Conservation (phyloP, 2,888 invertebrate genomes). For the Agrochola lychnidis region DNA sequence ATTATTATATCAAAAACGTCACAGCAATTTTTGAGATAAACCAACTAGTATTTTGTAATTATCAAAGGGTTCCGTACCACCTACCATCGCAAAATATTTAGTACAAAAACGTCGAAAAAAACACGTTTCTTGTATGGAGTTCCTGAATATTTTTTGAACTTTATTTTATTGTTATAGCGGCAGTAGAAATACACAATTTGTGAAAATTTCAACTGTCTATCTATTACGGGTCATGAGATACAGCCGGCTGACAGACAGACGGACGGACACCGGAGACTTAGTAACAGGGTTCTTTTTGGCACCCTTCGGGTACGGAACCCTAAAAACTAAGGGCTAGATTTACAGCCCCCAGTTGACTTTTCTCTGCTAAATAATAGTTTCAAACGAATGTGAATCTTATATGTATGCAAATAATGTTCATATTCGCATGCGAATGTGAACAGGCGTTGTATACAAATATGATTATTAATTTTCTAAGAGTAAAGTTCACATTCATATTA, state of each 20-base stretch:
- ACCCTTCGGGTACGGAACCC: no score
- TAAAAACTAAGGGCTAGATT: not conserved
- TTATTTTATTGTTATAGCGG: no score
- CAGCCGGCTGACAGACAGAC: no score
- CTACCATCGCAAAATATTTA: no score
- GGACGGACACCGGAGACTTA: no score
- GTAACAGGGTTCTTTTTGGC: no score
- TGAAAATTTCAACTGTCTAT: no score
- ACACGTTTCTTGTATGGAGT: no score
- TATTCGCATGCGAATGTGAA: not conserved
- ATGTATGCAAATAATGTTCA: not conserved
- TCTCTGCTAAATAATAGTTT: not conserved
- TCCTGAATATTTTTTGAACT: no score
- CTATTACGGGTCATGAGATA: no score
- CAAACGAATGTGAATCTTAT: not conserved
- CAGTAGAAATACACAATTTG: no score
- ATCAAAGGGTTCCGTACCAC: not conserved
- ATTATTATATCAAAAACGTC: not conserved
- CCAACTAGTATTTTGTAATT: not conserved
- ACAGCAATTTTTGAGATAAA: not conserved
- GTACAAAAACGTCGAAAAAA: no score
- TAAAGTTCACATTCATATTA: not conserved
- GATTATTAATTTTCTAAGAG: not conserved
- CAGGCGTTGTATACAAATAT: not conserved
- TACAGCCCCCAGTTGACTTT: not conserved